Base-by-base conservation (phyloP, 2,797 vertebrate genomes). In the Hypotaenidia philippensis region DNA sequence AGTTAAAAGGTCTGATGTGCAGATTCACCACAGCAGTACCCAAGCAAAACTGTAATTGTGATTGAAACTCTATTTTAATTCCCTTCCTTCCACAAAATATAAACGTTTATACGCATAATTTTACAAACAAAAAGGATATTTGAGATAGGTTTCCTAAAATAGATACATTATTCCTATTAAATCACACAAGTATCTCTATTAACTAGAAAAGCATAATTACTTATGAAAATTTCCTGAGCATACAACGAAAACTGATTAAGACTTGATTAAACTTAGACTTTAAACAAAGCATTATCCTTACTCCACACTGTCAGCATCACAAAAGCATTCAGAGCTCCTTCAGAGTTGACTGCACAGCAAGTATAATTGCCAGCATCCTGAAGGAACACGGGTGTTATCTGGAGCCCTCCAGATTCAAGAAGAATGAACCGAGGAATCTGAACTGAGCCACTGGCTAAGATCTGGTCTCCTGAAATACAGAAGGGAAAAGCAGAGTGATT, bases 271-370 rank as follows among this genome's bases (percentile, higher is more conserved):
- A 68, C 53, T 85, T 50, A 92, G 64, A 53, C 14, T 66, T 91
- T 44, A 57, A 45, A 76, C 44, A 94, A 97, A 87, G 85, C 7
- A 19, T 11, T 83, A 91, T 84, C 84, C 99, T 99, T 99, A 99
- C 99, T 99, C 99, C 98, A 99, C 80, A 99, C 99, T 3, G 99
- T 99, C 93, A 99, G 99, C 3, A 65, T 84, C 34, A 98, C 98
- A 0, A 98, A 98, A 22, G 98, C 95, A 6, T 98, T 98, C 93
- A 99, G 97, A 50, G 97, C 95, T 74, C 99, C 99, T 90, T 99
- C 98, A 0, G 98, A 96, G 97, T 99, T 99, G 92, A 97, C 97
- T 14, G 98, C 98, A 5, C 97, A 98, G 97, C 99, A 99, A 47
- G 98, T 99, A 94, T 99, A 99, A 61, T 98, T 98, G 87, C 99